phyloP scores from a whole-genome alignment of 2,113 vertebrate genomes.

The Lophura nycthemera region DNA sequence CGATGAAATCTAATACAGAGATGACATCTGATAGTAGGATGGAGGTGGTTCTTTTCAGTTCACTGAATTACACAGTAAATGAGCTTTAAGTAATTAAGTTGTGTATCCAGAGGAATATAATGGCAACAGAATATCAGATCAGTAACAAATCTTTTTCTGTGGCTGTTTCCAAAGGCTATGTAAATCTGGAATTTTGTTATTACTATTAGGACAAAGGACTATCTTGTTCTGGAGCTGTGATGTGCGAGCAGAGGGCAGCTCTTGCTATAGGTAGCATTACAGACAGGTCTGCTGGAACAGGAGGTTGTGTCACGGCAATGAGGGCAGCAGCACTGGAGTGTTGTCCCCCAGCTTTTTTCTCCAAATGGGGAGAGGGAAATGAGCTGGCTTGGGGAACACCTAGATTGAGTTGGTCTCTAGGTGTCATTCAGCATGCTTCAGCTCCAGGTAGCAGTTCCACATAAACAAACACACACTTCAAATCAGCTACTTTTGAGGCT shows the following conservation, averaged over 20 bases:
- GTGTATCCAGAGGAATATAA: background rate
- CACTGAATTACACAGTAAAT: background rate
- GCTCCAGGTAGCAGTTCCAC: background rate
- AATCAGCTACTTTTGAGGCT: background rate
- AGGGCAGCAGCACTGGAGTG: background rate
- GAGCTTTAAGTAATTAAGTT: background rate
- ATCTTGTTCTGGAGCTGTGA: background rate
- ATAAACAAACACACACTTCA: background rate
- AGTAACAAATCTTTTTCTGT: background rate
- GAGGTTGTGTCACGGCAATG: background rate
- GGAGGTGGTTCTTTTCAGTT: background rate
- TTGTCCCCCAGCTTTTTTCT: rapidly evolving
- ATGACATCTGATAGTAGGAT: background rate
- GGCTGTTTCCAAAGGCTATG: background rate
- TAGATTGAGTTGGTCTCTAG: background rate
- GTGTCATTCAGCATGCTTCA: background rate
- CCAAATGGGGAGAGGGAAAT: background rate
- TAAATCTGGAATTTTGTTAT: background rate
- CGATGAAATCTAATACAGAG: background rate
- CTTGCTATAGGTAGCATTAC: background rate
- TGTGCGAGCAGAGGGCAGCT: background rate
- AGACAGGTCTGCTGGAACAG: background rate
- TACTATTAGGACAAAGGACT: background rate
- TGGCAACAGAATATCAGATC: background rate
- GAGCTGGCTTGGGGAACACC: background rate